Base-by-base conservation (phyloP, 2,797 vertebrate species). In the Myotis findleyi region DNA sequence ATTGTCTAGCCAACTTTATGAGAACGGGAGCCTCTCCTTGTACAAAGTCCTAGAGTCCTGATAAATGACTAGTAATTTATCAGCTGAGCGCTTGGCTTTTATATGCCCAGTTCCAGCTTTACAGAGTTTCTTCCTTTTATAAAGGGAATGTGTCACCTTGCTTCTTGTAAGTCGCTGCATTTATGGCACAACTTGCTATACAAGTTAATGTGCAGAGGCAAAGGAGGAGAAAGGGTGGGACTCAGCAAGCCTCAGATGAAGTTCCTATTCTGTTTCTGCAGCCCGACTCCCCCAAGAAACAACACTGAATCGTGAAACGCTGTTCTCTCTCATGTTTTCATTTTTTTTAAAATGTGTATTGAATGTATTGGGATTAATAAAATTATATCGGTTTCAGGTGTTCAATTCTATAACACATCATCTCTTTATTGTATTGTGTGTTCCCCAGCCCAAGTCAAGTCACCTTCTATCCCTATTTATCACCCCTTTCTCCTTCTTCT, bases 311-410 rank as follows among this genome's bases (percentile, higher is more conserved):
- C 80, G 92, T 41, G 94, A 97, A 97, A 97, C 7, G 89, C 93
- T 92, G 66, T 93, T 97, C 94, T 96, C 75, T 94, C 89, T 97
- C 93, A 81, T 97, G 92, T 95, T 94, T 75, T 81, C 95, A 97
- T 95, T 95, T 86, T 66, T 66, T 1, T 27, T 96, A 93, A 92
- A 76, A 53, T 23, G n/a, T 33, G 11, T 51, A 33, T 76, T 14
- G 49, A 36, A 36, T 33, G 7, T 77, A 53, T 13, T 53, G 49
- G n/a, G 49, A 33, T 77, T 77, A 77, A 53, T 77, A 77, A 36
- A 36, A 51, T 77, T 14, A 8, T 25, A 36, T 23, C 36, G 49
- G 49, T 25, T 53, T 53, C 75, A 7, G 73, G 20, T 77, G 75
- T 25, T 36, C 75, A 55, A 8, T 14, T 36, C n/a, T 16, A 16